Evolutionary conservation across 2,888 invertebrate species (phyloP).

Genomic region (Branchipolynoe longqiensis): DNA sequence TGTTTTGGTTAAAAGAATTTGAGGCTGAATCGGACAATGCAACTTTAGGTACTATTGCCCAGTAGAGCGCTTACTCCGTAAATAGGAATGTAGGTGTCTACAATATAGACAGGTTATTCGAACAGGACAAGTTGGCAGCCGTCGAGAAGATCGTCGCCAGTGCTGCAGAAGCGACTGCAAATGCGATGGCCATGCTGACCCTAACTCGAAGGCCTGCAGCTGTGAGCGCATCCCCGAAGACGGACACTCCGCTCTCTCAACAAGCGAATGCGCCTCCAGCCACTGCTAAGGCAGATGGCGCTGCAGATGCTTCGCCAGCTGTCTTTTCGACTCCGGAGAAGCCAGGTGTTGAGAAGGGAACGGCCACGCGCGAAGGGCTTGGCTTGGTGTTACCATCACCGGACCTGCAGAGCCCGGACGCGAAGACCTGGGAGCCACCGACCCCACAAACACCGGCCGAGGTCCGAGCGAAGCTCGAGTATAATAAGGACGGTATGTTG

Average conservation of each 20-base stretch:
- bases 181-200: constrained; percentile 39
- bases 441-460: constrained; percentile 67
- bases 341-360: background rate
- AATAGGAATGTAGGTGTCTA: too few relatives aligned
- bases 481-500: constrained; percentile 65
- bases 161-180: constrained; percentile 36
- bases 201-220: background rate
- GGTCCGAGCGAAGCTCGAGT: constrained; percentile 63
- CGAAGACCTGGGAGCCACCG: constrained; percentile 54
- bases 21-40: too few relatives aligned
- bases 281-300: background rate
- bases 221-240: background rate
- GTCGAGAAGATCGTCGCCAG: constrained; percentile 37
- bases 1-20: too few relatives aligned
- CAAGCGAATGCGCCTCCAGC: too few relatives aligned
- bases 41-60: too few relatives aligned
- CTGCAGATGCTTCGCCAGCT: background rate
- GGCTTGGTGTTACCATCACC: background rate
- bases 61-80: too few relatives aligned
- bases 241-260: background rate
- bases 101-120: background rate
- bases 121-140: constrained; percentile 17
- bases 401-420: background rate
- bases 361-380: background rate
- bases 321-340: background rate